phyloP scores from a whole-genome alignment of 1,140 invertebrate species.

The Trypoxylus dichotomus region DNA sequence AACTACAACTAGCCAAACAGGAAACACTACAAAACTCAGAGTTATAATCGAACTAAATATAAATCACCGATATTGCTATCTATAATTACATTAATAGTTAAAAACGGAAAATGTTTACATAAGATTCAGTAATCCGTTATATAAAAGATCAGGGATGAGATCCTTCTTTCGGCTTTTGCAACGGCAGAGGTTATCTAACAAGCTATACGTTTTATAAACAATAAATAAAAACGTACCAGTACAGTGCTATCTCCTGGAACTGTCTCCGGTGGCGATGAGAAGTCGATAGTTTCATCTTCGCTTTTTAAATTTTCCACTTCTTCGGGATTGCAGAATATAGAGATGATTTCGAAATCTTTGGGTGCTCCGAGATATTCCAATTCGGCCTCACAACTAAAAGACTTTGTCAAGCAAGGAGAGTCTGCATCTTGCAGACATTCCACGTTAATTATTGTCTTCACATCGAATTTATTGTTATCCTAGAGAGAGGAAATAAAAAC shows the following conservation, averaged over 20 bases:
- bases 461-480: neutral
- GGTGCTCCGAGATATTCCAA: conserved; percentile 29
- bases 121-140: neutral
- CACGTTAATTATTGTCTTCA: neutral
- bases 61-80: neutral
- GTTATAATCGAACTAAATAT: neutral
- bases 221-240: conserved; percentile 17
- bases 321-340: conserved; percentile 39
- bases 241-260: conserved; percentile 33
- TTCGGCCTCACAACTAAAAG: conserved; percentile 38
- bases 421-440: conserved; percentile 14
- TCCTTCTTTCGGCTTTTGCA: neutral
- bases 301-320: conserved; percentile 34
- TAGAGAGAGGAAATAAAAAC: neutral
- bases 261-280: neutral
- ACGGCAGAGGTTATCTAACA: neutral
- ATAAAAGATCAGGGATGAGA: neutral
- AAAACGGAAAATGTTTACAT: neutral
- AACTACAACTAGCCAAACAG: neutral
- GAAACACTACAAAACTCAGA: neutral
- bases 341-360: conserved; percentile 30
- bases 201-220: neutral
- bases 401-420: conserved; percentile 37
- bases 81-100: neutral
- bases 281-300: conserved; percentile 27